These are phyloP conservation scores for Pseudolycoriella hygida DNA, from an alignment of 2,888 invertebrate species.

Conservation along the genomic window DNA sequence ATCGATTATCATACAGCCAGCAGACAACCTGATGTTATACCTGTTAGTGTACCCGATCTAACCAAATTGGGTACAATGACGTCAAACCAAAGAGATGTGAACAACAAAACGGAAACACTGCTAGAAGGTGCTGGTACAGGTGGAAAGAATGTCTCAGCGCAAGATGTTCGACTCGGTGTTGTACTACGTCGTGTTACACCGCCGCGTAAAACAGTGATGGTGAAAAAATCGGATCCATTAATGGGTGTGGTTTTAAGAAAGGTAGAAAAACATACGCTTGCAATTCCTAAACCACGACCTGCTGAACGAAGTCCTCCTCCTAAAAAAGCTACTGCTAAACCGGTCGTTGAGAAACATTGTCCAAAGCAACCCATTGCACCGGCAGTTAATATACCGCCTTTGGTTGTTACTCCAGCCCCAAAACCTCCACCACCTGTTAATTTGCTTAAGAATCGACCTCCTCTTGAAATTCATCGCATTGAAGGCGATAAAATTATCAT, in stretches of 20 bases:
- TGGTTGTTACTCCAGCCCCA: background rate
- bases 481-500: conserved; percentile 30
- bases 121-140: background rate
- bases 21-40: conserved; percentile 8
- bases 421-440: conserved; percentile 5
- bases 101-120: background rate
- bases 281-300: conserved; percentile 15
- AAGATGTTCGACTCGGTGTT: conserved; percentile 18
- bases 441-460: conserved; percentile 19
- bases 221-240: conserved; percentile 23
- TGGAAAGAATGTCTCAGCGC: background rate
- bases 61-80: conserved; percentile 10
- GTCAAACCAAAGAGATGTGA: conserved; percentile 8
- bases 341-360: background rate
- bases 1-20: conserved; percentile 5
- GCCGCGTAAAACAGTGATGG: conserved; percentile 20
- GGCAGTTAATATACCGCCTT: background rate
- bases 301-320: conserved; percentile 3
- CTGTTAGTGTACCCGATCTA: conserved; percentile 20
- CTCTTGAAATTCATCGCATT: conserved; percentile 27
- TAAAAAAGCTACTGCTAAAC: conserved; percentile 1
- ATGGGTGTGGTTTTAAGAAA: conserved; percentile 22
- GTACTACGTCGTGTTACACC: conserved; percentile 23
- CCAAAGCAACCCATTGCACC: background rate
- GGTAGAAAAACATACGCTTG: conserved; percentile 8